Percentiles rank a stretch among this genome's conserved stretches.
Conservation (phyloP, 2,113 vertebrate genomes). For the Syngnathus typhle region DNA sequence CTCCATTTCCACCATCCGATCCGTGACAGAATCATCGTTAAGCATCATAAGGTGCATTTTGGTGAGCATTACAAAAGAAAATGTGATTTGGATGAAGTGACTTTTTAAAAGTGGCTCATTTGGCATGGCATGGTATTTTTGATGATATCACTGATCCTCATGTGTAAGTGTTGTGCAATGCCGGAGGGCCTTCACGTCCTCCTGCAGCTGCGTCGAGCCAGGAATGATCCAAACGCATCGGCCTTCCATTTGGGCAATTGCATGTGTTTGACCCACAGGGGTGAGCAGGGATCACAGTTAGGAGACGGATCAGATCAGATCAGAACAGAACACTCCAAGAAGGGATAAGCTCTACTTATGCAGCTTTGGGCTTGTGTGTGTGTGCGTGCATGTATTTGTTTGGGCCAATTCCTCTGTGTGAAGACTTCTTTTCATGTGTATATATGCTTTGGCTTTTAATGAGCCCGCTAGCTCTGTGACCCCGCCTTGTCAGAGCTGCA, state of each 20-base stretch:
- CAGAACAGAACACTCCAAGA: constrained; percentile 49
- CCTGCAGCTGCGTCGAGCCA: constrained; percentile 35
- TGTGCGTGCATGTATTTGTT: constrained; percentile 18
- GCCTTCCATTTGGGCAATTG: not conserved
- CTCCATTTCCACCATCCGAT: too few species aligned
- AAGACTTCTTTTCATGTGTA: constrained; percentile 21
- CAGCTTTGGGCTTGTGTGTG: constrained; percentile 13
- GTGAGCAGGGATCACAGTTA: constrained; percentile 45
- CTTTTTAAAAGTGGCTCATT: not conserved
- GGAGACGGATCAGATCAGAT: constrained; percentile 58
- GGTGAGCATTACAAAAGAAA: not conserved
- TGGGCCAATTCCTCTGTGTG: constrained; percentile 14
- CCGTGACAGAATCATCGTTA: constrained; percentile 9
- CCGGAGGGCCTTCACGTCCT: constrained; percentile 21
- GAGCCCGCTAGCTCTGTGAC: constrained; percentile 38
- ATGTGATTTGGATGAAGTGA: not conserved
- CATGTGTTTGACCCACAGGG: constrained; percentile 37
- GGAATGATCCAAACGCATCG: constrained; percentile 24
- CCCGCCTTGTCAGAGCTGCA: constrained; percentile 14
- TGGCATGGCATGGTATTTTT: not conserved
- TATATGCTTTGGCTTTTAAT: constrained; percentile 45
- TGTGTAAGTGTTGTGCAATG: constrained; percentile 6
- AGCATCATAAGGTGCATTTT: constrained; percentile 1
- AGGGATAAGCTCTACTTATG: constrained; percentile 58
- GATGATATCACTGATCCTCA: not conserved